Evolutionary conservation across 2,797 vertebrate genomes (phyloP).

Genomic region (Amphiprion clarkii): DNA sequence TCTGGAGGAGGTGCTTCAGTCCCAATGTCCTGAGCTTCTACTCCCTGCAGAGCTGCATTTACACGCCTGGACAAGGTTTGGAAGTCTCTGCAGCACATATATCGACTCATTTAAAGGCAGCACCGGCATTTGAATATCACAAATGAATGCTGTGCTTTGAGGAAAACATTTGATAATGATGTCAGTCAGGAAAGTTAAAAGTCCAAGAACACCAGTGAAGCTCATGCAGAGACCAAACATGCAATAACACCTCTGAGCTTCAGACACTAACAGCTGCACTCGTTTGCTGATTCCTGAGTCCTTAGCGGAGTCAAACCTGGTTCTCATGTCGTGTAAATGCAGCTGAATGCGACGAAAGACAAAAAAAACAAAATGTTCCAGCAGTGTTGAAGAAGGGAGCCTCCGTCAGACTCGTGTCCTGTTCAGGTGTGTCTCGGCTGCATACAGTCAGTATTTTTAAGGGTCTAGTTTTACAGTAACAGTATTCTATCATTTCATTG

Average conservation of each 20-base stretch:
- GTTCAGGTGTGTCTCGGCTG: conserved; percentile 81
- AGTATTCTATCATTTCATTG: conserved; percentile 94
- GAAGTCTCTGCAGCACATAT: too few species aligned
- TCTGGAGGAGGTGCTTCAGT: conserved; percentile 57
- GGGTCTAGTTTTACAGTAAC: conserved; percentile 96
- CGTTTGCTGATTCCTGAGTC: too few species aligned
- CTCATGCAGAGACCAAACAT: too few species aligned
- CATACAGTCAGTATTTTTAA: conserved; percentile 86
- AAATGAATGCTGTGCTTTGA: too few species aligned
- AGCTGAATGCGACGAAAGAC: conserved; percentile 22
- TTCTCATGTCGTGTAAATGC: conserved; percentile 31
- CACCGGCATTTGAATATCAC: too few species aligned
- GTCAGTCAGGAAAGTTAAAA: too few species aligned
- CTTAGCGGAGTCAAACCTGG: too few species aligned
- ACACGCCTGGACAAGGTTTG: conserved; percentile 4
- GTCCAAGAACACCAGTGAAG: too few species aligned
- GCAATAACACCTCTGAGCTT: too few species aligned
- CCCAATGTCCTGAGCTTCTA: conserved; percentile 43
- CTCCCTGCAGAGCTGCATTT: conserved; percentile 50
- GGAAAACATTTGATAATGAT: too few species aligned
- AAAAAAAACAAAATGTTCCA: background rate
- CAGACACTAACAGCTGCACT: too few species aligned
- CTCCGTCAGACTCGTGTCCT: conserved; percentile 62
- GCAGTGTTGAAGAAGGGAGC: background rate
- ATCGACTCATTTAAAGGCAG: too few species aligned